Percentiles rank a stretch among this genome's conserved stretches.
Evolutionary conservation across 2,888 invertebrate species (phyloP).

Genomic region (Hemaris fuciformis): DNA sequence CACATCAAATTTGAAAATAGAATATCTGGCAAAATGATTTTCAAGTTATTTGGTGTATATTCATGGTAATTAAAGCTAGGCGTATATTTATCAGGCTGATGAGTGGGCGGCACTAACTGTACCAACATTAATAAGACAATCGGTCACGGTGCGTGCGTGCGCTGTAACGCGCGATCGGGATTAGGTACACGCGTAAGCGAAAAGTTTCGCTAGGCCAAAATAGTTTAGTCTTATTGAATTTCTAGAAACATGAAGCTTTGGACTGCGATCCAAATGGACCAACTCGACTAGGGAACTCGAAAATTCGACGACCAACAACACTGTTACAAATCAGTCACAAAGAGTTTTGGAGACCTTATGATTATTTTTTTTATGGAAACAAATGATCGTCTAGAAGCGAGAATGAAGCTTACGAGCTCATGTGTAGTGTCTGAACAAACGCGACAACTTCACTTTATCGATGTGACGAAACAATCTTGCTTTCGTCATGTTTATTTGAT

Average conservation of each 20-base stretch:
- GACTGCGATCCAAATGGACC: no score
- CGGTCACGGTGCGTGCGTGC: conserved; percentile 47
- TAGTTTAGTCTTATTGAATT: no score
- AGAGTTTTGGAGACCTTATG: no score
- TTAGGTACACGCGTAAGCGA: conserved; percentile 20
- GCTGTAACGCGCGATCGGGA: conserved; percentile 25
- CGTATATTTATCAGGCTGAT: conserved; percentile 33
- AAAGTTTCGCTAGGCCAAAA: conserved; percentile 20
- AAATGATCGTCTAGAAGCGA: not conserved
- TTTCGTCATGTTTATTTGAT: no score
- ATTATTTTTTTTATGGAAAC: no score
- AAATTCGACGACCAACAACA: no score
- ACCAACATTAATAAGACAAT: conserved; percentile 57
- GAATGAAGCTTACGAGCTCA: no score
- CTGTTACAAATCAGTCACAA: no score
- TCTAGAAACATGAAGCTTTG: no score
- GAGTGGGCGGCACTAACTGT: conserved; percentile 56
- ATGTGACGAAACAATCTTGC: no score
- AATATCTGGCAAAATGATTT: not conserved
- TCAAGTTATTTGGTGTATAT: not conserved
- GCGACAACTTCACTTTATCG: no score
- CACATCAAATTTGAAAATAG: not conserved
- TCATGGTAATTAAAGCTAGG: conserved; percentile 37
- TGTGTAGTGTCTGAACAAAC: no score
- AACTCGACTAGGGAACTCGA: not conserved